These are phyloP conservation scores for Propithecus deckenii DNA, from an alignment of 2,797 vertebrate genomes.

Conservation along the genomic window DNA sequence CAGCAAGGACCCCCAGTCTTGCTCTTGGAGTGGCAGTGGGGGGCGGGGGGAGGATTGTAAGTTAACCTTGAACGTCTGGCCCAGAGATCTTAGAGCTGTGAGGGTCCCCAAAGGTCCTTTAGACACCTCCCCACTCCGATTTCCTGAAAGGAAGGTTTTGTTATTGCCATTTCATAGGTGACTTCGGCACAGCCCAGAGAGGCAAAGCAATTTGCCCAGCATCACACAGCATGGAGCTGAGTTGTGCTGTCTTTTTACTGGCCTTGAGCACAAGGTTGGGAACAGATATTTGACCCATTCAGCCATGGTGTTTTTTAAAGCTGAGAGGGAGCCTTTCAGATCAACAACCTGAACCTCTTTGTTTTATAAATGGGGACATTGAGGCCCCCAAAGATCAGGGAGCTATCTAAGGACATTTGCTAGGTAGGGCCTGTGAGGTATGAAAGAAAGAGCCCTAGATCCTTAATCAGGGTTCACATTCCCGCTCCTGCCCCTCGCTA, in stretches of 20 bases:
- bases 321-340: not conserved
- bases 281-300: not conserved
- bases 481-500: not conserved
- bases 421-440: not conserved
- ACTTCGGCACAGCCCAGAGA: not conserved
- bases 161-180: not conserved
- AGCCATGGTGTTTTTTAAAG: not conserved
- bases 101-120: not conserved
- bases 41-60: not conserved
- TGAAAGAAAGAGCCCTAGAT: not conserved
- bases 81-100: not conserved
- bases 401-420: not conserved
- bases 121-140: accelerated
- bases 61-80: not conserved
- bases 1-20: not conserved
- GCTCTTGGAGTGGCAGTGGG: too few species aligned
- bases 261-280: not conserved
- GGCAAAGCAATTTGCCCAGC: not conserved
- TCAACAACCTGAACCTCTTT: not conserved
- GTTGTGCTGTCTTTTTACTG: not conserved
- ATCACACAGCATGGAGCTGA: not conserved
- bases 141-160: not conserved
- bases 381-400: not conserved
- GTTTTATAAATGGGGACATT: not conserved
- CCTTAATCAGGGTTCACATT: not conserved